phyloP scores from a whole-genome alignment of 2,113 vertebrate genomes.

The Orthonyx spaldingii region DNA sequence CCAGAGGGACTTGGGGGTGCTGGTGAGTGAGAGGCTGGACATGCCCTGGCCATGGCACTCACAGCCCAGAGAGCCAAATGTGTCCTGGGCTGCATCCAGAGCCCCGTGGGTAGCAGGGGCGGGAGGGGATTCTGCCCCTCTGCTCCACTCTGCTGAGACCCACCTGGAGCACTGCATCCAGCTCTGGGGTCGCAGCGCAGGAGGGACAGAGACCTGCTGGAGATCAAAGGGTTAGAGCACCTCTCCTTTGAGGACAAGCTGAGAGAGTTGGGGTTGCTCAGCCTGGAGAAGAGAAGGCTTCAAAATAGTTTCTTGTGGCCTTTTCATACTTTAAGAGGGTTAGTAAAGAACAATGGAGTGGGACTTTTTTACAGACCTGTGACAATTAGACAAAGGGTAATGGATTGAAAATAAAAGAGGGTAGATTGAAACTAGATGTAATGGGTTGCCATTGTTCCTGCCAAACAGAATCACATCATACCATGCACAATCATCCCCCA shows the following conservation, averaged over 20 bases:
- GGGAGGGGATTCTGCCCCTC: background rate
- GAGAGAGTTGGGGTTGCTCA: background rate
- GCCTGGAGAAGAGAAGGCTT: background rate
- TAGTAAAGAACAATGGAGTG: background rate
- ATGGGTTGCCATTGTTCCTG: background rate
- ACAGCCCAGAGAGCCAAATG: background rate
- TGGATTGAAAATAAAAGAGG: background rate
- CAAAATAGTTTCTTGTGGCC: fast-evolving
- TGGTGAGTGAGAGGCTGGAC: background rate
- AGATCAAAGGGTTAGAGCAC: background rate
- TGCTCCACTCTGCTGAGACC: background rate
- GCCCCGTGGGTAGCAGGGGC: background rate
- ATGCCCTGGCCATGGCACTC: fast-evolving
- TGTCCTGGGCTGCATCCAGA: background rate
- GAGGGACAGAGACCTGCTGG: fast-evolving
- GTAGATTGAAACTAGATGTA: background rate
- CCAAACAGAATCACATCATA: background rate
- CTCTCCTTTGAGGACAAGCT: background rate
- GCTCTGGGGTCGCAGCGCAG: background rate
- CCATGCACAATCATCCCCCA: background rate
- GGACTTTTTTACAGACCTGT: background rate
- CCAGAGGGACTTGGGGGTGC: background rate
- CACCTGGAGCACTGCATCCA: background rate
- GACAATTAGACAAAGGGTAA: background rate
- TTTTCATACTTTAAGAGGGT: background rate